phyloP scores from a whole-genome alignment of 2,797 vertebrate species.

The Coranthus polyacanthus region DNA sequence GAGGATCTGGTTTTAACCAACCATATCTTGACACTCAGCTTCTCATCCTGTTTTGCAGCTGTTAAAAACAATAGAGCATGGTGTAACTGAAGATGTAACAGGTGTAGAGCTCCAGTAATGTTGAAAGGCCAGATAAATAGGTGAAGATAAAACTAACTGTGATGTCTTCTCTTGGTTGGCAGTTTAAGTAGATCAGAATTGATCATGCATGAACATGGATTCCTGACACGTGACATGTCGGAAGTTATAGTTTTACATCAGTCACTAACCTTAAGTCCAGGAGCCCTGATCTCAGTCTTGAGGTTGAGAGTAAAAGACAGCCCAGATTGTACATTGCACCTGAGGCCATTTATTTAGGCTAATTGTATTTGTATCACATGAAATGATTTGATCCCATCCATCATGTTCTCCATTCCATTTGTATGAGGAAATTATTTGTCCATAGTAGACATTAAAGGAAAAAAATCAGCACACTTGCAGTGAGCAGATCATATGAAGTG shows the following conservation, averaged over 20 bases:
- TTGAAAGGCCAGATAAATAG: neutral
- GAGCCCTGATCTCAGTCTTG: too few relatives aligned
- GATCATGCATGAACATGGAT: too few relatives aligned
- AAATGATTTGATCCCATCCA: constrained; percentile 3
- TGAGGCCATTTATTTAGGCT: too few relatives aligned
- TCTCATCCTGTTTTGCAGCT: too few relatives aligned
- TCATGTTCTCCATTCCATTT: neutral
- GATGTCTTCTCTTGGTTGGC: neutral
- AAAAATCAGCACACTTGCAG: neutral
- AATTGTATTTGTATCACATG: neutral
- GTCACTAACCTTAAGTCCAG: too few relatives aligned
- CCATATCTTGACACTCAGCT: too few relatives aligned
- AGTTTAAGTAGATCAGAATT: neutral
- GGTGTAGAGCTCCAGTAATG: neutral
- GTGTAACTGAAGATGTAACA: neutral
- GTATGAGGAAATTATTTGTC: too few relatives aligned
- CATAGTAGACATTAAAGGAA: neutral
- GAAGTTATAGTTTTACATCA: too few relatives aligned
- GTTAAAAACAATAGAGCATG: neutral
- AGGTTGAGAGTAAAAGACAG: too few relatives aligned
- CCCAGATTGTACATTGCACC: too few relatives aligned
- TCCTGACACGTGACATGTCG: too few relatives aligned
- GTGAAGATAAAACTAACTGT: neutral
- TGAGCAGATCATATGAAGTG: neutral
- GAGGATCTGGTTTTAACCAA: too few relatives aligned